phyloP scores from a whole-genome alignment of 2,113 vertebrate genomes.

The Rhea pennata region DNA sequence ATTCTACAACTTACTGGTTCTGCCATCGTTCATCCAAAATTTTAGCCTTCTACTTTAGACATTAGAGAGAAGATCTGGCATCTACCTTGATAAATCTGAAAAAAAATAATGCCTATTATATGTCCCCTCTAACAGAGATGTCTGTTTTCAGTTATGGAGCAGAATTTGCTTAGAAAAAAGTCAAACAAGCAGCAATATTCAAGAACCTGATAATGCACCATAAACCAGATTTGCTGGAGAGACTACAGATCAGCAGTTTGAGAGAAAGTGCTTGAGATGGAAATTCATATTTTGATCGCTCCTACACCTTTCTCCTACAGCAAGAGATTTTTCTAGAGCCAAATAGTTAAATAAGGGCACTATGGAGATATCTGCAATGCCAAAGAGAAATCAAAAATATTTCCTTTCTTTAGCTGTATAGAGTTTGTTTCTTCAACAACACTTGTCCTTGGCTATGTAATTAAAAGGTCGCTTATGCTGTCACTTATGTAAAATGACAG shows the following conservation, averaged over 20 bases:
- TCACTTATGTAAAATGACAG: no score
- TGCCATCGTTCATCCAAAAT: fast-evolving
- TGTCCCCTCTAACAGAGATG: no score
- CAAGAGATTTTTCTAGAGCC: no score
- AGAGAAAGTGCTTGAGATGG: no score
- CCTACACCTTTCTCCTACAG: background rate
- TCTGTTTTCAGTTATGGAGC: background rate
- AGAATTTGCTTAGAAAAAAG: background rate
- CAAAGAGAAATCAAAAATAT: background rate
- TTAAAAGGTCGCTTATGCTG: no score
- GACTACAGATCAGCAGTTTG: no score
- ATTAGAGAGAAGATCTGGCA: background rate
- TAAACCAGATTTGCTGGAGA: background rate
- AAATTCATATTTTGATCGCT: background rate
- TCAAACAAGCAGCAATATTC: background rate
- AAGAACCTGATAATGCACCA: background rate
- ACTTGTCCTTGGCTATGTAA: background rate
- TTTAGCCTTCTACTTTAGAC: background rate
- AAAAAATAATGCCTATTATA: background rate
- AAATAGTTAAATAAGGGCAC: background rate
- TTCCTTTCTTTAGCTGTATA: background rate
- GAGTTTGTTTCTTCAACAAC: background rate
- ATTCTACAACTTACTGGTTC: background rate
- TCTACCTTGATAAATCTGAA: fast-evolving
- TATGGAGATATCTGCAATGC: background rate